Conservation (phyloP, 1,140 invertebrate genomes). For the Acyrthosiphon pisum region DNA sequence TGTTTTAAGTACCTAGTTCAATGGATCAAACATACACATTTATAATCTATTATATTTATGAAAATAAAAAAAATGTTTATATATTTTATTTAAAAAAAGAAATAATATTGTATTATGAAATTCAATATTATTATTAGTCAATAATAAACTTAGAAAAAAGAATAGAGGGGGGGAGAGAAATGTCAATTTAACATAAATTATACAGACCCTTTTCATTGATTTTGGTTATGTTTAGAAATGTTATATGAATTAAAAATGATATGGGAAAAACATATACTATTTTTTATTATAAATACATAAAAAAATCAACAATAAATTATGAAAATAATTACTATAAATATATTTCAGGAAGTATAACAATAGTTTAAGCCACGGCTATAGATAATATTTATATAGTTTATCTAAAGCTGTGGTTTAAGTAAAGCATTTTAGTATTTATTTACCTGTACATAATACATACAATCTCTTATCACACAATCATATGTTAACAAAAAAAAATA, state of each 20-base stretch:
- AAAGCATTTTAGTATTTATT: neutral
- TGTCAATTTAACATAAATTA: too few relatives aligned
- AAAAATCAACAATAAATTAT: slow-evolving; percentile 18
- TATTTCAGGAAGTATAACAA: slow-evolving; percentile 35
- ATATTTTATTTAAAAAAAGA: too few relatives aligned
- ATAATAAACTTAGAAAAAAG: too few relatives aligned
- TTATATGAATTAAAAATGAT: neutral
- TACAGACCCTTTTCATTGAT: neutral
- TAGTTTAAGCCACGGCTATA: neutral
- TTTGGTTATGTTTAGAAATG: neutral
- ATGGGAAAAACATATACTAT: neutral
- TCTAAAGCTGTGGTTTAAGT: neutral
- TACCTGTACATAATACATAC: neutral
- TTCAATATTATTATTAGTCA: too few relatives aligned
- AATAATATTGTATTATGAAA: too few relatives aligned
- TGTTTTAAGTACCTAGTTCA: too few relatives aligned
- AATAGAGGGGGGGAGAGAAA: too few relatives aligned
- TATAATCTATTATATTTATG: too few relatives aligned
- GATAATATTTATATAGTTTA: neutral
- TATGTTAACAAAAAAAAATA: slow-evolving; percentile 52
- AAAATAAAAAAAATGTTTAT: too few relatives aligned
- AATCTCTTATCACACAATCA: slow-evolving; percentile 29
- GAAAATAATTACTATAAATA: slow-evolving; percentile 45
- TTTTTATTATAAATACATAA: neutral
- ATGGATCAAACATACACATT: too few relatives aligned